phyloP scores from a whole-genome alignment of 1,140 invertebrate species.

The Drosophila busckii region DNA sequence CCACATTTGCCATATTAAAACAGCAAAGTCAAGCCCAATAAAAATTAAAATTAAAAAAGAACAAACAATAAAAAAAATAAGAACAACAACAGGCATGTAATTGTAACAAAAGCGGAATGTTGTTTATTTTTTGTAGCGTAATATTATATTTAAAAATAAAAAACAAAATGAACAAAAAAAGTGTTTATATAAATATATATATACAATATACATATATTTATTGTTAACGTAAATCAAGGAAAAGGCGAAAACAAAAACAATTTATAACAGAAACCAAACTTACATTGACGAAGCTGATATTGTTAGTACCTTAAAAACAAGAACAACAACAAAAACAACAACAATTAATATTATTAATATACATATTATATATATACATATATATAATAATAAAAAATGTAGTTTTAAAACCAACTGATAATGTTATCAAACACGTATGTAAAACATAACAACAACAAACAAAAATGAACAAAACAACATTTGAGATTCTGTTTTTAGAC shows the following conservation, averaged over 20 bases:
- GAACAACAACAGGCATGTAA: slow-evolving; percentile 41
- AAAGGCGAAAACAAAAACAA: slow-evolving; percentile 67
- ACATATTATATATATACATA: slow-evolving; percentile 51
- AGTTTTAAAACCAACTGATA: slow-evolving; percentile 25
- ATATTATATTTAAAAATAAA: slow-evolving; percentile 49
- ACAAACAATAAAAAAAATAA: slow-evolving; percentile 54
- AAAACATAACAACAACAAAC: slow-evolving; percentile 26
- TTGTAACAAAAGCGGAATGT: slow-evolving; percentile 66
- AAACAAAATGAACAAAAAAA: slow-evolving; percentile 49
- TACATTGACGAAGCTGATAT: slow-evolving; percentile 69
- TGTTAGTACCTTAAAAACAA: slow-evolving; percentile 71
- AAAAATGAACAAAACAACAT: slow-evolving; percentile 46
- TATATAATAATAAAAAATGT: slow-evolving; percentile 45
- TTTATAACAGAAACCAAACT: slow-evolving; percentile 61
- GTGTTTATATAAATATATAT: slow-evolving; percentile 57
- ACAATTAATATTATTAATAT: slow-evolving; percentile 72
- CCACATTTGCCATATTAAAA: slow-evolving; percentile 68
- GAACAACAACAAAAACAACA: slow-evolving; percentile 33
- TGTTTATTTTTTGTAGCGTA: slow-evolving; percentile 76
- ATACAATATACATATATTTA: slow-evolving; percentile 63
- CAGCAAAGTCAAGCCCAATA: slow-evolving; percentile 56
- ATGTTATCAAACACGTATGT: slow-evolving; percentile 25
- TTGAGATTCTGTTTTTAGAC: slow-evolving; percentile 67
- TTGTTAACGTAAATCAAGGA: slow-evolving; percentile 69
- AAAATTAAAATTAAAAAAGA: slow-evolving; percentile 45